phyloP scores from a whole-genome alignment of 2,888 invertebrate species.

The Omphaloscelis lunosa region DNA sequence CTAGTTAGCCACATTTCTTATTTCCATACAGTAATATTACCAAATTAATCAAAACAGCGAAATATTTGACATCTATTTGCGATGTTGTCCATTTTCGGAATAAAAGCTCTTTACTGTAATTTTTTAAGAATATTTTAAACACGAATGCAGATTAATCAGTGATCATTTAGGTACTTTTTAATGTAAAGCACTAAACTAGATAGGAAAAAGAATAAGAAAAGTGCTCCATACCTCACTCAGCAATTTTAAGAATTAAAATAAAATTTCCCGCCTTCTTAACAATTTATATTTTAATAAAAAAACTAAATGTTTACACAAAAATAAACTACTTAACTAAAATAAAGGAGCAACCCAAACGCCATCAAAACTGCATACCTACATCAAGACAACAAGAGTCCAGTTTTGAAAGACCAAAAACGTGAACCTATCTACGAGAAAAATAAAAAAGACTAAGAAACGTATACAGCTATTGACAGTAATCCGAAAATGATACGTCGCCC shows the following conservation, averaged over 20 bases:
- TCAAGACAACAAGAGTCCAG: background rate
- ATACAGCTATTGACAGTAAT: slow-evolving; percentile 43
- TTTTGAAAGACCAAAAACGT: background rate
- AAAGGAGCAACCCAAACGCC: background rate
- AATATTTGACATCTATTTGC: too few species aligned
- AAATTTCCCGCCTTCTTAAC: too few species aligned
- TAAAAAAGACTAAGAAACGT: slow-evolving; percentile 15
- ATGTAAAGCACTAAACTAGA: too few species aligned
- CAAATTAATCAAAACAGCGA: too few species aligned
- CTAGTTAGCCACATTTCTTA: too few species aligned
- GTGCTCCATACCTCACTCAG: background rate
- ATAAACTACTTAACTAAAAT: background rate
- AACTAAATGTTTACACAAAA: background rate
- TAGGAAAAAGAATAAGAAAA: background rate
- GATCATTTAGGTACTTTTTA: too few species aligned
- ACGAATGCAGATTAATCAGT: too few species aligned
- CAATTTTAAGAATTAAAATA: background rate
- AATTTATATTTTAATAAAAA: too few species aligned
- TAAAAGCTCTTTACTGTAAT: too few species aligned
- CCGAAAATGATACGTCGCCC: slow-evolving; percentile 47
- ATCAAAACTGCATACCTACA: too few species aligned
- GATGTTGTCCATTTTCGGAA: too few species aligned
- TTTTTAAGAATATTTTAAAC: background rate
- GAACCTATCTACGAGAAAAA: background rate
- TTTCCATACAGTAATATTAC: too few species aligned